These are phyloP conservation scores for Tympanuchus pallidicinctus DNA, from an alignment of 2,113 vertebrate species.

Conservation along the genomic window DNA sequence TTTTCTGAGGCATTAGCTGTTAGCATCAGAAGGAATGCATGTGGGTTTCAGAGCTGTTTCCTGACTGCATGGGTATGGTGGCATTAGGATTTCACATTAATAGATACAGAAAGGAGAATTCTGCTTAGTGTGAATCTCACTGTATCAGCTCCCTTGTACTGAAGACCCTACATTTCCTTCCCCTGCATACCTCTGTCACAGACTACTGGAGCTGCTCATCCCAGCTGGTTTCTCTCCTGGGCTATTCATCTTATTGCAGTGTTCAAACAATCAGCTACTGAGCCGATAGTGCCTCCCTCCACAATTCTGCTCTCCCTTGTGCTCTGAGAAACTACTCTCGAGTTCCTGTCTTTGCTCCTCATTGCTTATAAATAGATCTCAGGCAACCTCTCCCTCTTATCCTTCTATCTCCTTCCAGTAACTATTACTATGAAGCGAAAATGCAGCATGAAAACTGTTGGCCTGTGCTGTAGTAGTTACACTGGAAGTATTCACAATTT, in stretches of 20 bases:
- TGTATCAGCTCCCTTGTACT: fast-evolving
- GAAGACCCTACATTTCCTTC: not conserved
- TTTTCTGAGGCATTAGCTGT: not conserved
- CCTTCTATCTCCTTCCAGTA: not conserved
- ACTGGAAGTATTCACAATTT: not conserved
- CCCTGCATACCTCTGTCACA: not conserved
- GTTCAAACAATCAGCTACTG: not conserved
- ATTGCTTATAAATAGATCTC: not conserved
- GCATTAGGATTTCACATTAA: not conserved
- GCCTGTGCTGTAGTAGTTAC: not conserved
- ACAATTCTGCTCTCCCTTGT: not conserved
- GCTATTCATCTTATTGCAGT: not conserved
- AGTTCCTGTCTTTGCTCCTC: not conserved
- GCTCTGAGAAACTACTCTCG: not conserved
- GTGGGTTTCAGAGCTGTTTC: not conserved
- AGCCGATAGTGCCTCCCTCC: not conserved
- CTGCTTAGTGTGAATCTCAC: not conserved
- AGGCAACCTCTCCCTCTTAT: not conserved
- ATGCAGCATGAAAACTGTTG: not conserved
- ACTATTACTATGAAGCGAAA: not conserved
- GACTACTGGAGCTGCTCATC: not conserved
- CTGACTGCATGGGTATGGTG: not conserved
- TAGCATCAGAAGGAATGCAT: not conserved
- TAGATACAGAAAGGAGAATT: not conserved
- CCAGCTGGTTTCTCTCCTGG: not conserved